Percentiles rank a stretch among this genome's conserved stretches.
These are phyloP conservation scores for Brachionus sp. DNA, from an alignment of 1,140 invertebrate genomes.

Conservation along the genomic window DNA sequence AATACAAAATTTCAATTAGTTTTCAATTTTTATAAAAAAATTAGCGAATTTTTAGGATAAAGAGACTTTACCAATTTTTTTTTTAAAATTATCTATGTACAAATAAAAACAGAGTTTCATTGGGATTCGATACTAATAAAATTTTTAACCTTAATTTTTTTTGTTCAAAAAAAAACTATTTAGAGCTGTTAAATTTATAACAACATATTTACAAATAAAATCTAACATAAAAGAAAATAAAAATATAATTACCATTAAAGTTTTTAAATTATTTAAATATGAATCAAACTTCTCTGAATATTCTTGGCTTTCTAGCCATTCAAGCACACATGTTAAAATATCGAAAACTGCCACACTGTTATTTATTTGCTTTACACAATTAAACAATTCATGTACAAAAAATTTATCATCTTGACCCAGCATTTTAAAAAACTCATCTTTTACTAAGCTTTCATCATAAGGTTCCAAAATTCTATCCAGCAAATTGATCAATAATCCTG, in stretches of 20 bases:
- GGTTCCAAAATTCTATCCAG: not conserved
- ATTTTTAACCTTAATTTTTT: too few relatives aligned
- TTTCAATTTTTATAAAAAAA: not conserved
- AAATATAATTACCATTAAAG: not conserved
- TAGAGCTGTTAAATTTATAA: not conserved
- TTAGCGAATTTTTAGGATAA: not conserved
- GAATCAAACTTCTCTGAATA: not conserved
- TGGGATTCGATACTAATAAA: too few relatives aligned
- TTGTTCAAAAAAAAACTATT: not conserved
- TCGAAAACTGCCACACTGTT: slow-evolving; percentile 20
- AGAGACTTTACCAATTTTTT: not conserved
- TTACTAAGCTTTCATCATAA: not conserved
- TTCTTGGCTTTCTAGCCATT: not conserved
- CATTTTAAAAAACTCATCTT: not conserved
- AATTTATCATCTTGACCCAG: not conserved
- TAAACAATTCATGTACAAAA: not conserved
- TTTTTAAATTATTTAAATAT: not conserved
- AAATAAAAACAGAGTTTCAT: too few relatives aligned
- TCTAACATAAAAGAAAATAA: not conserved
- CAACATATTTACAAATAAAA: not conserved
- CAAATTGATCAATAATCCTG: not conserved
- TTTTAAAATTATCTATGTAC: too few relatives aligned
- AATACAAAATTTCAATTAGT: not conserved
- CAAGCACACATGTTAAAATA: not conserved
- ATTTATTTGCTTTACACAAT: slow-evolving; percentile 1